Percentiles rank a stretch among this genome's conserved stretches.
Evolutionary conservation across 2,797 vertebrate genomes (phyloP).

Genomic region (Aselliscus stoliczkanus): DNA sequence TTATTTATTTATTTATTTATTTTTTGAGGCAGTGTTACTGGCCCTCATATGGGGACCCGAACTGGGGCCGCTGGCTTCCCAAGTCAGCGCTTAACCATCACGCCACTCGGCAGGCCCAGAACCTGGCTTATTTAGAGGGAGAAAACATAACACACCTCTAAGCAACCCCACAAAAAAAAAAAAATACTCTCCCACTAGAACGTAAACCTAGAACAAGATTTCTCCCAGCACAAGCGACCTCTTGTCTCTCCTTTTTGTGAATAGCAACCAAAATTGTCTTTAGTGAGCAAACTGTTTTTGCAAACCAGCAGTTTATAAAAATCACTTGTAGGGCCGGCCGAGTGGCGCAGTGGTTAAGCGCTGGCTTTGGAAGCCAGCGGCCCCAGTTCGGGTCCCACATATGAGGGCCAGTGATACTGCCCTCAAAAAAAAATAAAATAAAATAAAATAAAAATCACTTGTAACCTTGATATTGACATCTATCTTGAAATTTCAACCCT

Average conservation of each 20-base stretch:
- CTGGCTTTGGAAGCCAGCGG: too few relatives aligned
- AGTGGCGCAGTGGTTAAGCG: too few relatives aligned
- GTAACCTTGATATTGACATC: background rate
- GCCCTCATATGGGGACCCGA: too few relatives aligned
- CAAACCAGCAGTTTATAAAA: background rate
- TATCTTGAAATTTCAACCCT: background rate
- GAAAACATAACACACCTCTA: background rate
- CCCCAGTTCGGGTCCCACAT: too few relatives aligned
- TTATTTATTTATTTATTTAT: too few relatives aligned
- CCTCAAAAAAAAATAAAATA: too few relatives aligned
- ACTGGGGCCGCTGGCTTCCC: too few relatives aligned
- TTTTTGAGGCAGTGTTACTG: too few relatives aligned
- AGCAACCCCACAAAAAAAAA: background rate
- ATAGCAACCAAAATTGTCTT: background rate
- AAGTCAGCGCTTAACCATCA: too few relatives aligned
- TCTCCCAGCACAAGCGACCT: background rate
- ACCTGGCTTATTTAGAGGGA: background rate
- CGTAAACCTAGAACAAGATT: background rate
- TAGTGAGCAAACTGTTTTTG: background rate
- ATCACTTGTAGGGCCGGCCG: background rate
- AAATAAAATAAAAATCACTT: constrained; percentile 15
- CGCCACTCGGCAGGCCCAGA: too few relatives aligned
- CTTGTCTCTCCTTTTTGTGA: background rate
- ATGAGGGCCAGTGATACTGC: too few relatives aligned
- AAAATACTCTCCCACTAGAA: background rate